Conservation (phyloP, 2,888 invertebrate species). For the Leucoptera coffeella region DNA sequence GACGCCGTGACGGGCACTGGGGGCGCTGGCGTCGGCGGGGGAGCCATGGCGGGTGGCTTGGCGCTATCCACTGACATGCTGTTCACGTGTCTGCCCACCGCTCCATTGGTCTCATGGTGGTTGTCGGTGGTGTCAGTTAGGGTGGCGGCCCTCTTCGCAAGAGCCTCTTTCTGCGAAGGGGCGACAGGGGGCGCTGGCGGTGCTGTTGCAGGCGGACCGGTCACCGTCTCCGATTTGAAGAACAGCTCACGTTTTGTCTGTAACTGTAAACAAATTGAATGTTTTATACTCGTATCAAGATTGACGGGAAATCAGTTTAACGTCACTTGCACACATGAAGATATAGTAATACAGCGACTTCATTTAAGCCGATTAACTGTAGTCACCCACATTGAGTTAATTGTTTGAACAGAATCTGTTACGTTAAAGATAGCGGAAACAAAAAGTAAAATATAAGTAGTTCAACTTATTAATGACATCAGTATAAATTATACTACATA, state of each 20-base stretch:
- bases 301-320: no score
- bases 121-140: constrained; percentile 40
- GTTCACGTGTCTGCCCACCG: constrained; percentile 33
- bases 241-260: constrained; percentile 84
- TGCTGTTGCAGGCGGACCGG: constrained; percentile 43
- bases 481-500: no score
- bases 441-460: no score
- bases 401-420: no score
- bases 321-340: no score
- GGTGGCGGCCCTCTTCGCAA: constrained; percentile 36
- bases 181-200: constrained; percentile 14
- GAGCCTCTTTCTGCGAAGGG: constrained; percentile 39
- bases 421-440: no score
- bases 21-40: constrained; percentile 40
- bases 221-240: constrained; percentile 66
- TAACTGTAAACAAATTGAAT: constrained; percentile 58
- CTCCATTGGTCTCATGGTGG: constrained; percentile 46
- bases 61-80: constrained; percentile 30
- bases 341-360: no score
- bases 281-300: no score
- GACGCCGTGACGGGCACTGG: constrained; percentile 36
- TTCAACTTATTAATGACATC: no score
- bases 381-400: no score
- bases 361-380: no score
- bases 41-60: constrained; percentile 31